Base-by-base conservation (phyloP, 2,888 invertebrate species). In the Dilophus febrilis region DNA sequence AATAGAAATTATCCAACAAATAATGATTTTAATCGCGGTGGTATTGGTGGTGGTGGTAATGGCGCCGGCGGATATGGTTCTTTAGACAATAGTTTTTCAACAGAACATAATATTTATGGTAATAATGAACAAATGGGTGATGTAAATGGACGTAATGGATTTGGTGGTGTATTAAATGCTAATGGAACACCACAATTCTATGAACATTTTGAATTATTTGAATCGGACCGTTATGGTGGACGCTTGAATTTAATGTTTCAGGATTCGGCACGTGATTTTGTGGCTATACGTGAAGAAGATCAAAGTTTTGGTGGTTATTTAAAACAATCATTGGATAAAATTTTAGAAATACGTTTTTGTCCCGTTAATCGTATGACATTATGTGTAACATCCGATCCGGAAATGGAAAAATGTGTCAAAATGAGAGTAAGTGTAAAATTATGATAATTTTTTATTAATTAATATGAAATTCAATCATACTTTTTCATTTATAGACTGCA, bases 311-410 rank as follows among this genome's bases (percentile, higher is more conserved):
- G 72, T 2, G 74, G 73, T 44, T 86, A 83, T 50, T 63, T 90
- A 19, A 76, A 74, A 12, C 66, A 68, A 42, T 69, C 78, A 0
- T 67, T 82, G 47, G 68, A 76, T 29, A 70, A 74, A 1, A 81
- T 90, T 45, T 64, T 78, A 43, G 78, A 76, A 2, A 72, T 91
- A 2, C 67, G 84, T 38, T 72, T 77, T 44, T 95, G 94, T 56
- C 87, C 92, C 0, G 77, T 92, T 7, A 70, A 75, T 35, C 66
- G 75, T n/a, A 86, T 91, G 65, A 77, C 78, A 0, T 59, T 94
- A 16, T 95, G 95, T 55, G 84, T 95, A 17, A 88, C 91, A 1
- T 94, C 94, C 0, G 81, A 85, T 41, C 71, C 77, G 0, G 95
- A 95, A 60, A 71, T 85, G 65, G 78, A 79, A 41, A 95, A 95